phyloP scores from a whole-genome alignment of 1,140 invertebrate species.

The Carposina sasakii region DNA sequence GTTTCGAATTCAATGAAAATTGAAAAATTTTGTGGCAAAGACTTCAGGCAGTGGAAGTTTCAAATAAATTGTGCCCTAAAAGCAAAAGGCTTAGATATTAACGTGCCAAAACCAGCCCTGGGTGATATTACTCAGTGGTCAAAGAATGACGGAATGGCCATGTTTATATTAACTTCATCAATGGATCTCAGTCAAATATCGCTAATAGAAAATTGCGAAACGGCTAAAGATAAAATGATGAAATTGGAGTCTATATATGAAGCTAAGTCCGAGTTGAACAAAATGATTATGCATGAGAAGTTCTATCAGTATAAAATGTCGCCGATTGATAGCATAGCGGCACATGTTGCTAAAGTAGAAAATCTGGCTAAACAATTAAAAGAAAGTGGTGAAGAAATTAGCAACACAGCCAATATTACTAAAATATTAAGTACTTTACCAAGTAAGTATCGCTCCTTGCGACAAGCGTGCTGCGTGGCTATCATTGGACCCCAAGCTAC shows the following conservation, averaged over 20 bases:
- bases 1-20: slow-evolving; percentile 17
- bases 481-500: slow-evolving; percentile 32
- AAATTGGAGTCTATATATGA: slow-evolving; percentile 34
- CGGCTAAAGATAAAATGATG: slow-evolving; percentile 16
- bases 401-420: slow-evolving; percentile 31
- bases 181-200: slow-evolving; percentile 9
- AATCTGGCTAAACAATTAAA: slow-evolving; percentile 29
- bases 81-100: slow-evolving; percentile 28
- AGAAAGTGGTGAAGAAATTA: slow-evolving; percentile 29
- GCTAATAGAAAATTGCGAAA: slow-evolving; percentile 9
- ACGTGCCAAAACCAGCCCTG: neutral
- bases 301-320: slow-evolving; percentile 34
- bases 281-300: slow-evolving; percentile 33
- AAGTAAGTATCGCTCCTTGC: slow-evolving; percentile 29
- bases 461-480: slow-evolving; percentile 41
- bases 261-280: slow-evolving; percentile 28
- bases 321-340: slow-evolving; percentile 22
- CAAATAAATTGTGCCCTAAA: slow-evolving; percentile 24
- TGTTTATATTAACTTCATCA: slow-evolving; percentile 6
- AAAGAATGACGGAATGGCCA: slow-evolving; percentile 8
- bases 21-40: slow-evolving; percentile 32
- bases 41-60: slow-evolving; percentile 33
- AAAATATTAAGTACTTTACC: slow-evolving; percentile 18
- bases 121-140: too few species aligned
- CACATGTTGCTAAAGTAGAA: slow-evolving; percentile 36